Conservation (phyloP, 2,888 invertebrate species). For the Ormyrus nitidulus region DNA sequence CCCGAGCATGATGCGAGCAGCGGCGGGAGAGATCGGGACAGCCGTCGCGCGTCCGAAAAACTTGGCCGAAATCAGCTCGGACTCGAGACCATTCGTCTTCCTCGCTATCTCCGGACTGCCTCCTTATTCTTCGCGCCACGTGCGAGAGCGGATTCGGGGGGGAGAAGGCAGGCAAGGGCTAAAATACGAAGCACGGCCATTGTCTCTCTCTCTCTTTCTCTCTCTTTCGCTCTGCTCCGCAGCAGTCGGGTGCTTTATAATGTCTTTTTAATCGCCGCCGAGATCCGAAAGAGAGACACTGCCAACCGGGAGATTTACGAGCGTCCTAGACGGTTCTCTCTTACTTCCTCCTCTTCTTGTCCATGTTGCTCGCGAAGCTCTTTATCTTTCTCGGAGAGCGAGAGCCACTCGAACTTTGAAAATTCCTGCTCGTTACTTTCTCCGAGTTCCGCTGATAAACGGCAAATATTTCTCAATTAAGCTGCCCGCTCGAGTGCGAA, state of each 20-base stretch:
- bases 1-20: neutral
- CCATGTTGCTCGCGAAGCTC: conserved; percentile 1
- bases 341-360: neutral
- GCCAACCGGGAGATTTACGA: conserved; percentile 52
- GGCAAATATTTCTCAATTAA: conserved; percentile 54
- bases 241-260: conserved; percentile 43
- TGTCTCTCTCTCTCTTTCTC: conserved; percentile 14
- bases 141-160: conserved; percentile 22
- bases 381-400: neutral
- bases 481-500: conserved; percentile 15
- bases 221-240: no score
- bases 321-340: conserved; percentile 6
- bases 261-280: conserved; percentile 55
- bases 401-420: neutral
- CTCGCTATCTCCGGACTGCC: conserved; percentile 17
- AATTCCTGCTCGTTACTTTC: conserved; percentile 38
- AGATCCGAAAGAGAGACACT: conserved; percentile 53
- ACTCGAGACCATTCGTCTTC: conserved; percentile 46
- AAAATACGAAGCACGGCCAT: conserved; percentile 19
- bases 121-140: neutral
- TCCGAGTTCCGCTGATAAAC: conserved; percentile 39
- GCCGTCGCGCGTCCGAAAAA: conserved; percentile 52
- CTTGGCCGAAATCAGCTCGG: conserved; percentile 45
- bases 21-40: conserved; percentile 51
- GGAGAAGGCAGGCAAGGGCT: neutral